phyloP scores from a whole-genome alignment of 2,797 vertebrate genomes.

The Hemibagrus guttatus region DNA sequence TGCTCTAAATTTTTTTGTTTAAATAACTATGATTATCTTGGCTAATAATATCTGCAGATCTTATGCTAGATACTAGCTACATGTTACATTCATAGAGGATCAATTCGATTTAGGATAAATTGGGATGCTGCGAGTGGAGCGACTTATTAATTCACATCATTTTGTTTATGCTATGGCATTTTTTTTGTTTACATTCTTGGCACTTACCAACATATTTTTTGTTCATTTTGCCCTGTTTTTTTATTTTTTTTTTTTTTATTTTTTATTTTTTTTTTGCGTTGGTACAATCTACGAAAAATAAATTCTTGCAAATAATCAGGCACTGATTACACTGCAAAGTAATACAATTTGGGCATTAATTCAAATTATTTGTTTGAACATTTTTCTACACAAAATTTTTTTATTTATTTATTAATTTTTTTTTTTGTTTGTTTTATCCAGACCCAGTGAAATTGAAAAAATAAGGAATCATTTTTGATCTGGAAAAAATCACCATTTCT shows the following conservation, averaged over 20 bases:
- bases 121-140: background rate
- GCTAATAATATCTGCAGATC: background rate
- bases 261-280: background rate
- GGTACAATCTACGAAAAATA: background rate
- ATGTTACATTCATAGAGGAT: background rate
- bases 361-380: background rate
- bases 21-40: background rate
- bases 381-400: background rate
- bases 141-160: background rate
- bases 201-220: background rate
- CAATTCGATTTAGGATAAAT: background rate
- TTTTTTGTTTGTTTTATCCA: background rate
- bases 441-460: background rate
- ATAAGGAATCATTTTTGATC: conserved; percentile 5
- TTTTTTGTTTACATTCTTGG: background rate
- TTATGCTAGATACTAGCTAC: background rate
- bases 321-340: background rate
- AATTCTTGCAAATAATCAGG: background rate
- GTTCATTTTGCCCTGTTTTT: background rate
- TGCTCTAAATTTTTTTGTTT: background rate
- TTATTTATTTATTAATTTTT: background rate
- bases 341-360: background rate
- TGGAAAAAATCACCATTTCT: background rate
- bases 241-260: too few relatives aligned
- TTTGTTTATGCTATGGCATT: background rate